These are phyloP conservation scores for Clistopyga incitator DNA, from an alignment of 2,888 invertebrate species.

Conservation along the genomic window DNA sequence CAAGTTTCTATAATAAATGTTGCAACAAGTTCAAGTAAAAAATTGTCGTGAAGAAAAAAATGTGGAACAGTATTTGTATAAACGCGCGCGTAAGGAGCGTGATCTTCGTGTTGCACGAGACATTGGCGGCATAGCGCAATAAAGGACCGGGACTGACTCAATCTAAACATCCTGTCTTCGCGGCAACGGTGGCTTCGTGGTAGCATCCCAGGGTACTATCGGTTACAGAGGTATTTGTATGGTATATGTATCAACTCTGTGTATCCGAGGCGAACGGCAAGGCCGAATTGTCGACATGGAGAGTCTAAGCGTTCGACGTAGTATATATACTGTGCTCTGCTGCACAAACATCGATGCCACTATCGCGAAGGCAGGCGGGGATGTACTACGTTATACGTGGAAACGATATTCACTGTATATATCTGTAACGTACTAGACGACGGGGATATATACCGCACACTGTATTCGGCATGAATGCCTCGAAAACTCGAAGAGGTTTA, in stretches of 20 bases:
- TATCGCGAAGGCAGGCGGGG: constrained; percentile 21
- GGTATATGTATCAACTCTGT: constrained; percentile 32
- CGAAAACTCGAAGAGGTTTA: constrained; percentile 27
- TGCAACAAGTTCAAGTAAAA: no score
- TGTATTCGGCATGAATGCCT: constrained; percentile 15
- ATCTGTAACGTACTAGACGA: constrained; percentile 1
- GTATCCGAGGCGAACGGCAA: constrained; percentile 18
- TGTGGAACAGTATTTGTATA: background rate
- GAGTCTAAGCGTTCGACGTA: constrained; percentile 42
- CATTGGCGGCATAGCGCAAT: constrained; percentile 67
- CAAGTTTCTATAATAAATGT: no score
- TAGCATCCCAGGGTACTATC: constrained; percentile 34
- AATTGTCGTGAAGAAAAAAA: background rate
- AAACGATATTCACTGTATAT: constrained; percentile 32
- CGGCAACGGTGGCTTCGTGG: constrained; percentile 59
- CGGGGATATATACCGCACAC: background rate
- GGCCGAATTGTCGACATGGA: constrained; percentile 49
- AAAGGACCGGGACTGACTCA: constrained; percentile 73
- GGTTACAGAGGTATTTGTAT: constrained; percentile 27
- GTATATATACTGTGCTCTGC: constrained; percentile 13
- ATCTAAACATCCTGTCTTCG: constrained; percentile 79
- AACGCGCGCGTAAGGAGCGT: constrained; percentile 62
- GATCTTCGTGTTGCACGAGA: constrained; percentile 24
- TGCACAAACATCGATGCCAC: constrained; percentile 55
- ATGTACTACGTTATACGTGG: constrained; percentile 13